These are phyloP conservation scores for Esox lucius DNA, from an alignment of 2,797 vertebrate species.

Conservation along the genomic window DNA sequence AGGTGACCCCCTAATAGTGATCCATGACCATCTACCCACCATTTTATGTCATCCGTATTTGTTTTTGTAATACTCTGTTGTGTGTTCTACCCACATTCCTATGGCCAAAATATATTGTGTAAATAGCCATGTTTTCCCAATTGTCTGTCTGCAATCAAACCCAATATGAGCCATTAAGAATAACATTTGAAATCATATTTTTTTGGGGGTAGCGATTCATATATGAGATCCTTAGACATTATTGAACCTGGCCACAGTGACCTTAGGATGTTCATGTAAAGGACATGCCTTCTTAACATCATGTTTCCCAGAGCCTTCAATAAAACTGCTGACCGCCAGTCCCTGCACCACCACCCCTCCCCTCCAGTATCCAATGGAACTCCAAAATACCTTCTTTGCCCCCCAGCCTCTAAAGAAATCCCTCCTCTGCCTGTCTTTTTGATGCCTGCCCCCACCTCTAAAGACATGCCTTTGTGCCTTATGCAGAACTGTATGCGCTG, in stretches of 20 bases:
- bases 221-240: background rate
- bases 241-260: background rate
- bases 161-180: background rate
- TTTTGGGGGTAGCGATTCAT: background rate
- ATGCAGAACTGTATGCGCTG: constrained; percentile 77
- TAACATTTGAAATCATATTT: background rate
- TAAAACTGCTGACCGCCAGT: constrained; percentile 34
- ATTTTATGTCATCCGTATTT: background rate
- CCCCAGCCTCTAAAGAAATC: constrained; percentile 75
- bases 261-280: constrained; percentile 2
- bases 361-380: constrained; percentile 58
- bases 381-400: constrained; percentile 71
- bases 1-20: background rate
- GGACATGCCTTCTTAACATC: constrained; percentile 38
- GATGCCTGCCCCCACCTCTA: constrained; percentile 74
- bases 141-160: background rate
- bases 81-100: constrained; percentile 19
- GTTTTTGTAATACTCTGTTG: background rate
- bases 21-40: background rate
- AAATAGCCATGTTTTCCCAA: background rate
- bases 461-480: constrained; percentile 80
- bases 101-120: background rate
- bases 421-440: constrained; percentile 74
- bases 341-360: constrained; percentile 35
- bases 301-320: constrained; percentile 42